A percentile compares a stretch with the other conserved stretches of the same genome.
Conservation (phyloP, 2,888 invertebrate species). For the Euplagia quadripunctaria region DNA sequence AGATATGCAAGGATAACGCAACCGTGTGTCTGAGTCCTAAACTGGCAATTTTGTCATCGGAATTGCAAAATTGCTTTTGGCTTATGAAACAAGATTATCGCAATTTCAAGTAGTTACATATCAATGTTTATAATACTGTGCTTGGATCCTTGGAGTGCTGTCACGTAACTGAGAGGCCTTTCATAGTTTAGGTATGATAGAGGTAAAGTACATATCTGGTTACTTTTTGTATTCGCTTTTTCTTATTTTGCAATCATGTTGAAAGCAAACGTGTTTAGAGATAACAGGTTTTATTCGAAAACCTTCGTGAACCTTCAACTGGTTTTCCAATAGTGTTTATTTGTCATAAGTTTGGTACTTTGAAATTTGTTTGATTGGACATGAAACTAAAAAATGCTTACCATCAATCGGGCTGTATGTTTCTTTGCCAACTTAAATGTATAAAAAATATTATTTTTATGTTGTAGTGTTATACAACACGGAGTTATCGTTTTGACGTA, state of each 20-base stretch:
- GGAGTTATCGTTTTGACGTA: too few relatives aligned
- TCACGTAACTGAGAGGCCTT: slow-evolving; percentile 29
- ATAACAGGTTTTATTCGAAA: slow-evolving; percentile 14
- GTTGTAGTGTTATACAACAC: background rate
- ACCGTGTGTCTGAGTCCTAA: slow-evolving; percentile 20
- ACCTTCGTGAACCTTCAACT: background rate
- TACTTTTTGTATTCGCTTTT: slow-evolving; percentile 35
- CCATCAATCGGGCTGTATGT: background rate
- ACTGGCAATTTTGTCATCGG: slow-evolving; percentile 29
- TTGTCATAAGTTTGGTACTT: background rate
- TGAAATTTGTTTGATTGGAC: background rate
- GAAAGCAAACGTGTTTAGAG: slow-evolving; percentile 23
- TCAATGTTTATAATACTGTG: slow-evolving; percentile 38
- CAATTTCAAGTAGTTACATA: slow-evolving; percentile 40
- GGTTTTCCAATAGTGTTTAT: slow-evolving; percentile 1
- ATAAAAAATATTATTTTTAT: background rate
- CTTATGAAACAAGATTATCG: slow-evolving; percentile 40
- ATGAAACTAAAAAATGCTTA: background rate
- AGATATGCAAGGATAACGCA: slow-evolving; percentile 18
- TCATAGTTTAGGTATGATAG: slow-evolving; percentile 32
- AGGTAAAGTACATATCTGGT: slow-evolving; percentile 17
- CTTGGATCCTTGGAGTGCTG: slow-evolving; percentile 27
- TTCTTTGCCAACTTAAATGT: background rate
- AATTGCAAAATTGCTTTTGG: slow-evolving; percentile 37
- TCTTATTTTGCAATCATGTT: slow-evolving; percentile 28